Evolutionary conservation across 2,113 vertebrate species (phyloP).

Genomic region (Seriola aureovittata): DNA sequence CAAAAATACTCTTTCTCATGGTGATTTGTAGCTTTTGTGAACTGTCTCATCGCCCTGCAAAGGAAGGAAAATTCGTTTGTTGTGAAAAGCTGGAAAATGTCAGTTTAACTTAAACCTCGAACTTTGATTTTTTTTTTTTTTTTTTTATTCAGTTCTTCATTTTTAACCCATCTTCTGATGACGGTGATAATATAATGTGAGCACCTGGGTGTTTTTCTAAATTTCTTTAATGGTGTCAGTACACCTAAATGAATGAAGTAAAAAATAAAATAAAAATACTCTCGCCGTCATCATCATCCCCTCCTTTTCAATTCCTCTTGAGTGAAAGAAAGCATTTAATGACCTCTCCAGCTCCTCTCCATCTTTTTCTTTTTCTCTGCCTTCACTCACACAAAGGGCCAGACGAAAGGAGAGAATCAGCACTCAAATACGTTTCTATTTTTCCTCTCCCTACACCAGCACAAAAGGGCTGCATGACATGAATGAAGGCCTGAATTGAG

Average conservation of each 20-base stretch:
- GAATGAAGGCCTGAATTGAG: slow-evolving; percentile 27
- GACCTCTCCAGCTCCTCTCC: slow-evolving; percentile 37
- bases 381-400: slow-evolving; percentile 36
- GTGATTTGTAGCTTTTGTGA: neutral
- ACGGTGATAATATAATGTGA: no score
- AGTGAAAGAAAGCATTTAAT: slow-evolving; percentile 57
- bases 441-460: neutral
- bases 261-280: neutral
- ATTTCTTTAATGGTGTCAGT: slow-evolving; percentile 15
- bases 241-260: slow-evolving; percentile 20
- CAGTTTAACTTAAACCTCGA: neutral
- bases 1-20: neutral
- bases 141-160: neutral
- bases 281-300: slow-evolving; percentile 29
- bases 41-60: neutral
- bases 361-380: slow-evolving; percentile 10
- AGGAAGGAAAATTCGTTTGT: neutral
- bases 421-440: slow-evolving; percentile 1
- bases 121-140: neutral
- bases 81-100: neutral
- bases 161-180: no score
- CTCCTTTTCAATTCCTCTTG: slow-evolving; percentile 1
- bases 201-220: neutral
- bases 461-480: slow-evolving; percentile 17
- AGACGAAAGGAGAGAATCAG: slow-evolving; percentile 18